Conservation (phyloP, 2,113 vertebrate genomes). For the Rhynchomys soricoides region DNA sequence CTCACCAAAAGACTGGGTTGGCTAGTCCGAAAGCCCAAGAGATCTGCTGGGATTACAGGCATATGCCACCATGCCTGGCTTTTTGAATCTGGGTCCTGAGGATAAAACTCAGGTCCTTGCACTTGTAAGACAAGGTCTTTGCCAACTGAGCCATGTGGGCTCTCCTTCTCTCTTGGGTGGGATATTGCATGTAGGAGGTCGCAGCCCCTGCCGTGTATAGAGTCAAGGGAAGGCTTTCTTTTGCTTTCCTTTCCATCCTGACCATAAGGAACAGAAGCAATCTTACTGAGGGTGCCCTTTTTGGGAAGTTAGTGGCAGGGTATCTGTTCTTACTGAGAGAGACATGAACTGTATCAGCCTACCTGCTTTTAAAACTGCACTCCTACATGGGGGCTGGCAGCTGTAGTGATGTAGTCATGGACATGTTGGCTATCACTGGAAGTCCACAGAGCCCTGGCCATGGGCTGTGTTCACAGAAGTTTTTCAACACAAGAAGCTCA, state of each 20-base stretch:
- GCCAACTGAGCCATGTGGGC: too few species aligned
- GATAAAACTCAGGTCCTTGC: not conserved
- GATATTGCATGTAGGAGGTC: not conserved
- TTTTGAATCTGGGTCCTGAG: not conserved
- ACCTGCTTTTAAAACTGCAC: not conserved
- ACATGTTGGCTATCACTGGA: too few species aligned
- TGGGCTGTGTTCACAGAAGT: not conserved
- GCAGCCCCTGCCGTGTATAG: not conserved
- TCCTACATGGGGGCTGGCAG: not conserved
- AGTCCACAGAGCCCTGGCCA: not conserved
- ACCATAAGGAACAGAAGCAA: not conserved
- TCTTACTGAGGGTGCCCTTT: not conserved
- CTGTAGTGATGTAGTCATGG: too few species aligned
- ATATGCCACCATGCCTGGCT: not conserved
- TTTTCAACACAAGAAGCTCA: not conserved
- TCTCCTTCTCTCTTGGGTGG: not conserved
- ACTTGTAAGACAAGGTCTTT: not conserved
- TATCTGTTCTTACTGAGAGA: not conserved
- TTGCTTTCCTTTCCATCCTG: not conserved
- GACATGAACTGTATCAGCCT: fast-evolving
- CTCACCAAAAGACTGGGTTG: not conserved
- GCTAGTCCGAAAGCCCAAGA: not conserved
- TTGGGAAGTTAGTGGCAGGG: not conserved
- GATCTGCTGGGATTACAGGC: not conserved
- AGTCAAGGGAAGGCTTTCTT: not conserved